A percentile compares a stretch with the other conserved stretches of the same genome.
These are phyloP conservation scores for Macaria liturata DNA, from an alignment of 2,888 invertebrate species.

Conservation along the genomic window DNA sequence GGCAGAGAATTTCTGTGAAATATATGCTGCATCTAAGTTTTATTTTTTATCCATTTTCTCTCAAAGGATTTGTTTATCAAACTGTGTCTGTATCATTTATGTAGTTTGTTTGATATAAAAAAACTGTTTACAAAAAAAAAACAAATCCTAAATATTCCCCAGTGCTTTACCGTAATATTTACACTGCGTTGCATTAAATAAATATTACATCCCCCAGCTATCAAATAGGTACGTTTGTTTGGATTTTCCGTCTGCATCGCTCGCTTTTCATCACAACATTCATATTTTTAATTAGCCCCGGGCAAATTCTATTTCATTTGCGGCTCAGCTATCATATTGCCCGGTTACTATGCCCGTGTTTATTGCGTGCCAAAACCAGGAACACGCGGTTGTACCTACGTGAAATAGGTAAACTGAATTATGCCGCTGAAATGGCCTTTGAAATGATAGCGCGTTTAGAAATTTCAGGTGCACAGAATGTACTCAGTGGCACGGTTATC, in stretches of 20 bases:
- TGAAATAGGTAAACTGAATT: constrained; percentile 55
- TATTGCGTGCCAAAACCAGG: constrained; percentile 71
- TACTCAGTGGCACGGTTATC: neutral
- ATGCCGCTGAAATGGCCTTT: constrained; percentile 51
- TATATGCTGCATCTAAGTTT: too few relatives aligned
- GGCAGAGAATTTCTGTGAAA: too few relatives aligned
- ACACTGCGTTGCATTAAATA: constrained; percentile 27
- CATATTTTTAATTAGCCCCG: constrained; percentile 68
- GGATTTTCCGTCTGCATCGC: constrained; percentile 42
- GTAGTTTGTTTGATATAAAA: too few relatives aligned
- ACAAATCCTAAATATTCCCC: constrained; percentile 1
- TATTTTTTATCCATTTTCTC: too few relatives aligned
- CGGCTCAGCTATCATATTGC: constrained; percentile 51
- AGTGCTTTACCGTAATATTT: constrained; percentile 7
- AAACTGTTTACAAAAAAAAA: neutral
- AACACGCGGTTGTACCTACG: constrained; percentile 57
- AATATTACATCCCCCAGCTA: constrained; percentile 31
- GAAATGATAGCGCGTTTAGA: constrained; percentile 56
- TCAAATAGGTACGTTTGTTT: constrained; percentile 36
- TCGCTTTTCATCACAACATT: constrained; percentile 50
- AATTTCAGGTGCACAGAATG: constrained; percentile 10
- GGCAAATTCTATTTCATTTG: constrained; percentile 74
- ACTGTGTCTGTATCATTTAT: too few relatives aligned
- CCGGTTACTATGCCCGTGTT: constrained; percentile 38
- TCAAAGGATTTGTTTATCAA: too few relatives aligned